A percentile compares a stretch with the other conserved stretches of the same genome.
Evolutionary conservation across 2,113 vertebrate genomes (phyloP).

Genomic region (Stomatorhinus ivindoensis): DNA sequence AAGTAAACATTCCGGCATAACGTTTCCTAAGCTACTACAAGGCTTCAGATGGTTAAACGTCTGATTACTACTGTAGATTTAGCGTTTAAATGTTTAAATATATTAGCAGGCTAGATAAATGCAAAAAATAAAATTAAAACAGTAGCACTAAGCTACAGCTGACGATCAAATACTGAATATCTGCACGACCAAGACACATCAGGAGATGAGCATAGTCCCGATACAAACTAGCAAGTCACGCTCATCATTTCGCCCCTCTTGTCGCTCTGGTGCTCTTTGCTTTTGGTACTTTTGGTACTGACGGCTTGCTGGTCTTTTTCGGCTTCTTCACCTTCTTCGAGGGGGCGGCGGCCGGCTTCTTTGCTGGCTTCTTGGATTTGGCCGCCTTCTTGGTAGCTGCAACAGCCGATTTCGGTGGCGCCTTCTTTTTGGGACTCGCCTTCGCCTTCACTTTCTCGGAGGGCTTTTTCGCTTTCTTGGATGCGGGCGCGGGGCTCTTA

Average conservation of each 20-base stretch:
- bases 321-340: conserved; percentile 50
- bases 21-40: not conserved
- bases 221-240: not conserved
- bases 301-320: conserved; percentile 11
- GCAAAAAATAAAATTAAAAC: not conserved
- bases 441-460: conserved; percentile 15
- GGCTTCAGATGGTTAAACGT: not conserved
- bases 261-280: conserved; percentile 11
- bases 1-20: not conserved
- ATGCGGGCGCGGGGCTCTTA: conserved; percentile 17
- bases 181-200: not conserved
- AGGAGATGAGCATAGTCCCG: not conserved
- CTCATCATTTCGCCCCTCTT: not conserved
- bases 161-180: not conserved
- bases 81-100: not conserved
- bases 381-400: conserved; percentile 25
- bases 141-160: not conserved
- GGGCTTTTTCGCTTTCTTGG: conserved; percentile 47
- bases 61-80: not conserved
- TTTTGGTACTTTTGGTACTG: conserved; percentile 17
- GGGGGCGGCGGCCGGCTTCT: conserved; percentile 62
- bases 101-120: not conserved
- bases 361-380: conserved; percentile 55
- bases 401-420: not conserved
- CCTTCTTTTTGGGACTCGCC: conserved; percentile 8